These are phyloP conservation scores for Autographa gamma DNA, from an alignment of 2,888 invertebrate genomes.

Conservation along the genomic window DNA sequence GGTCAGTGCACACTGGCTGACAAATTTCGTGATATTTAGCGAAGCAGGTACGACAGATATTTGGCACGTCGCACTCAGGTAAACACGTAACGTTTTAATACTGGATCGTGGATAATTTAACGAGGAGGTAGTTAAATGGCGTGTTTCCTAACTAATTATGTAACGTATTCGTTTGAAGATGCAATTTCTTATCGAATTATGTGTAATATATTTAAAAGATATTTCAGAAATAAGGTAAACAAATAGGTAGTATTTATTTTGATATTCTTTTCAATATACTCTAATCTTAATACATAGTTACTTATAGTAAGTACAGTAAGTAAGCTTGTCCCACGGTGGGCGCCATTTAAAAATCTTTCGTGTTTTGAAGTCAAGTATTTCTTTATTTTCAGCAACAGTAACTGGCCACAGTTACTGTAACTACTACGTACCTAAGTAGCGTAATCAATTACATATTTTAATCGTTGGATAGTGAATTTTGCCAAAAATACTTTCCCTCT, in stretches of 20 bases:
- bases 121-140: background rate
- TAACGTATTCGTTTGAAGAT: too few species aligned
- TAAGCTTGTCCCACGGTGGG: conserved; percentile 46
- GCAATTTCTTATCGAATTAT: too few species aligned
- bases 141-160: background rate
- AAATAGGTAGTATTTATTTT: too few species aligned
- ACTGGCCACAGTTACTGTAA: too few species aligned
- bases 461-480: too few species aligned
- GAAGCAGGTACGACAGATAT: background rate
- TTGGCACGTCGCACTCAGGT: background rate
- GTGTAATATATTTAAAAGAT: too few species aligned
- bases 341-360: conserved; percentile 47
- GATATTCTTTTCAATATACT: too few species aligned
- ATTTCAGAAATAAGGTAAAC: too few species aligned
- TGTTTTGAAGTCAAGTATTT: conserved; percentile 8
- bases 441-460: too few species aligned
- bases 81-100: background rate
- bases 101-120: conserved; percentile 10
- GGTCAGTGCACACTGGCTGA: conserved; percentile 46
- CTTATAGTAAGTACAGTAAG: conserved; percentile 18
- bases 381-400: conserved; percentile 39
- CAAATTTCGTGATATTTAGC: conserved; percentile 11
- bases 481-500: too few species aligned
- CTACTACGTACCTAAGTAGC: too few species aligned
- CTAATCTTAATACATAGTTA: background rate